Percentiles rank a stretch among this genome's conserved stretches.
Evolutionary conservation across 2,797 vertebrate genomes (phyloP).

Genomic region (Melanotaenia parkinsoni): DNA sequence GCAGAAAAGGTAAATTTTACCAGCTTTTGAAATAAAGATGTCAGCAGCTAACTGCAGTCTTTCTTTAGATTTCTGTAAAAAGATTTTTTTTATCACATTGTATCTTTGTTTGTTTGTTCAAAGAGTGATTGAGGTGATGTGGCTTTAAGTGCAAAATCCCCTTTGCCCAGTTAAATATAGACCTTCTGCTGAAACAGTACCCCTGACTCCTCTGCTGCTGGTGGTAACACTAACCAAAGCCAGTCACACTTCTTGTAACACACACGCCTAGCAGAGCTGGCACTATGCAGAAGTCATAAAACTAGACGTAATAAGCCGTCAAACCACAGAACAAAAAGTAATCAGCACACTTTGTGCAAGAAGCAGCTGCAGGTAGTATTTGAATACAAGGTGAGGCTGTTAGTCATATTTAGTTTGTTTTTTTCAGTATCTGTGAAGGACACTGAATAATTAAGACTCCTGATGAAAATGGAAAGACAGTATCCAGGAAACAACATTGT

Average conservation of each 20-base stretch:
- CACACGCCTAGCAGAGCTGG: conserved; percentile 18
- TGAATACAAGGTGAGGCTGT: neutral
- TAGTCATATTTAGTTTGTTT: neutral
- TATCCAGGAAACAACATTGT: conserved; percentile 5
- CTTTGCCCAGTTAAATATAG: conserved; percentile 77
- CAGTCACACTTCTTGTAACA: conserved; percentile 17
- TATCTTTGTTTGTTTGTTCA: neutral
- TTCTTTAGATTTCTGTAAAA: neutral
- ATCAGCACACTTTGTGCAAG: conserved; percentile 4
- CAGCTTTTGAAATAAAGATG: conserved; percentile 7
- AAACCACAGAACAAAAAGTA: conserved; percentile 44
- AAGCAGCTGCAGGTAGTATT: conserved; percentile 6
- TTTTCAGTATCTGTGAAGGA: conserved; percentile 1
- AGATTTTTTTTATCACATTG: neutral
- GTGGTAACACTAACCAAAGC: conserved; percentile 41
- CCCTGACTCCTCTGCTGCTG: conserved; percentile 36
- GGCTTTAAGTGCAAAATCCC: conserved; percentile 77
- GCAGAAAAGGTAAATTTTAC: conserved; percentile 9
- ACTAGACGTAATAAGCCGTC: conserved; percentile 49
- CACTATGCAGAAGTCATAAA: conserved; percentile 60
- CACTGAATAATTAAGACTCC: neutral
- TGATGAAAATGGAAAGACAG: neutral
- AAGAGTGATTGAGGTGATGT: conserved; percentile 40
- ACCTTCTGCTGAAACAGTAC: conserved; percentile 67
- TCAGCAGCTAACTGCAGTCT: conserved; percentile 1